A percentile compares a stretch with the other conserved stretches of the same genome.
phyloP scores from a whole-genome alignment of 2,888 invertebrate species.

The Rhamnusium bicolor region DNA sequence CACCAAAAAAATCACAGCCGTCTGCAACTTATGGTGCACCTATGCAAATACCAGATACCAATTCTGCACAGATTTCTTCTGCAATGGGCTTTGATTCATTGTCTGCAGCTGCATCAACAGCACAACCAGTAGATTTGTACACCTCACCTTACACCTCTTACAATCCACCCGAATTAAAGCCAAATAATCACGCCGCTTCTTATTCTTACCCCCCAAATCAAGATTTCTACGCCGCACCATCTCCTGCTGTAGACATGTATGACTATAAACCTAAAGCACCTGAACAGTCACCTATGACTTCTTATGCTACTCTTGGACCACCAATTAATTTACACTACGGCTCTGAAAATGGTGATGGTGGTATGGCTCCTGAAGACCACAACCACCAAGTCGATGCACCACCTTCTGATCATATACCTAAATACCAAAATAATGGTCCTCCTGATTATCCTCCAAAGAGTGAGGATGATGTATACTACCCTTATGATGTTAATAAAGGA shows the following conservation, averaged over 20 bases:
- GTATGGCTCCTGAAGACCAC: constrained; percentile 9
- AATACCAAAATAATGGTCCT: constrained; percentile 47
- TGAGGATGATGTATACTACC: constrained; percentile 56
- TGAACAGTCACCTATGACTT: constrained; percentile 26
- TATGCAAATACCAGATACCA: constrained; percentile 14
- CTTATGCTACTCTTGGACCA: constrained; percentile 56
- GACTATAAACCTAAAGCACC: constrained; percentile 29
- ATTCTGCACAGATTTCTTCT: constrained; percentile 25
- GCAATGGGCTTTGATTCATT: constrained; percentile 44
- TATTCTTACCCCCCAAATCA: constrained; percentile 44
- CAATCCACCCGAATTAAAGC: constrained; percentile 56
- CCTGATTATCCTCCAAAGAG: constrained; percentile 56
- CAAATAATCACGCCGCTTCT: constrained; percentile 43
- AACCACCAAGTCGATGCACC: constrained; percentile 36
- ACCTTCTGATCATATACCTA: constrained; percentile 43
- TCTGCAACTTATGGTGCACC: constrained; percentile 25
- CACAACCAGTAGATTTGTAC: constrained; percentile 56
- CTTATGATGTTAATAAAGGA: constrained; percentile 47
- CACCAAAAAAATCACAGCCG: constrained; percentile 21
- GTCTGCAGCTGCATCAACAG: constrained; percentile 43
- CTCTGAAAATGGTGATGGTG: constrained; percentile 29
- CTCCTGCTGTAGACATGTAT: constrained; percentile 26
- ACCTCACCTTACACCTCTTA: constrained; percentile 64
- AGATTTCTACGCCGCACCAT: constrained; percentile 39
- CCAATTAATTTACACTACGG: constrained; percentile 47